Evolutionary conservation across 1,140 invertebrate species (phyloP), one percentile per base, ranked within the genome.

Genomic region (Bilobella aurantiaca): DNA sequence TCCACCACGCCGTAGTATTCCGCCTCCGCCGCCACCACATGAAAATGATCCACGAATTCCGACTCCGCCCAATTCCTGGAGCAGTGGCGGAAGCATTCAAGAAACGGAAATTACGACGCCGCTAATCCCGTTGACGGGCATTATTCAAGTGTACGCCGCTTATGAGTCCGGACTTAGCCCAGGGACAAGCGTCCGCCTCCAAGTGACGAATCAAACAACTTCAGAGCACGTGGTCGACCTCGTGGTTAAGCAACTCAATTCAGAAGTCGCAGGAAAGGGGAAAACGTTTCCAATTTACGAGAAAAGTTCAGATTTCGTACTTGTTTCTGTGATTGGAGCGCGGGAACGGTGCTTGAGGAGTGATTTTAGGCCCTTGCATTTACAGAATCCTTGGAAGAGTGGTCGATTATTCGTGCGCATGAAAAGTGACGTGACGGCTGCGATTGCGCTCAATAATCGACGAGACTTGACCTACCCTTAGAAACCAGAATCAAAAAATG

Each of bases 381-480:
- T 98, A 28, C 92, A 96, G 75, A 93, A 93, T 77, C 93, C 93
- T 0, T 98, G 94, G 94, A 87, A 90, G 61, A 91, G 91, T 74
- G 93, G 94, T 0, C 81, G 90, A 23, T 79, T 97, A 30, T 96
- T 93, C 77, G 91, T 97, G 0, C 79, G 93, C 29, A 87, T 90
- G 72, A 92, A 91, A 75, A 89, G 90, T 70, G 89, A 93, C 73
- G 85, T 93, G 1, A 78, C 93, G 14, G 90, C 91, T 0, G 91
- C 91, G 14, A 81, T 93, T 2, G 88, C 92, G 73, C 89, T 92
- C 47, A 75, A 71, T 78, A 79, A 74, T 78, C 42, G 62, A 53
- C 79, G 60, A 76, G 81, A 70, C n/a, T 67, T 72, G 28, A 70
- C 69, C 2, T 71, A 69, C 32, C 67, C 70, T 23, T 73, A 57